Base-by-base conservation (phyloP, 53 echinoderm and acorn worm genomes). In the Holothuria leucospilota region DNA sequence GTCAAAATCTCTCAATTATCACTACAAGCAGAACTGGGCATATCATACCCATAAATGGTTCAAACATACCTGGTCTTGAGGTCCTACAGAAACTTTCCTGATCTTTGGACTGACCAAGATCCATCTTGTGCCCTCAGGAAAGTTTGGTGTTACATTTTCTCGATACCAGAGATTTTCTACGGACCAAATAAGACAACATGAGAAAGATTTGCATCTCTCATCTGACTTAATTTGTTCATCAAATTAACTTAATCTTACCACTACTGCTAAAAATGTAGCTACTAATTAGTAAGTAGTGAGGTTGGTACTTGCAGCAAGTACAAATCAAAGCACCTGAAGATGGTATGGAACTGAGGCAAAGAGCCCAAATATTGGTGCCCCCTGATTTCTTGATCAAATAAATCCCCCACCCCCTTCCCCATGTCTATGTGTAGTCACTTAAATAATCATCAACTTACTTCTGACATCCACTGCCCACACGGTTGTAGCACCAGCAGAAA, bases 111-210 rank as follows among this genome's bases (percentile, higher is more conserved):
- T 91, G 86, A 96, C 93, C 28, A 89, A 89, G 49, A 96, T 96
- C 97, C 97, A 96, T 39, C 90, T 84, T n/a, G 97, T 96, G 70
- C 97, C 97, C 71, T 96, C 97, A 51, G 97, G 97, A 79, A 96
- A 96, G 62, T 95, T 96, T 65, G 92, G 91, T 7, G 97, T 96
- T 77, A 96, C 91, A 69, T 96, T 86, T 65, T 93, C 89, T 11
- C 97, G 89, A 49, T 82, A 93, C 97, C 97, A 96, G 16, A 96
- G 88, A 82, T 94, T 94, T 85, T 86, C 97, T 96, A 87, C 9
- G 20, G 29, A 63, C 4, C 15, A 56, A 56, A 18, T 56, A 0
- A 16, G 18, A 56, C 16, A 12, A 68, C 68, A 26, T 28, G 38
- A 20, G 25, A 56, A 56, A 2, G 56, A 56, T 16, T 56, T 56